phyloP scores from a whole-genome alignment of 2,113 vertebrate species.

The Platichthys stellatus region DNA sequence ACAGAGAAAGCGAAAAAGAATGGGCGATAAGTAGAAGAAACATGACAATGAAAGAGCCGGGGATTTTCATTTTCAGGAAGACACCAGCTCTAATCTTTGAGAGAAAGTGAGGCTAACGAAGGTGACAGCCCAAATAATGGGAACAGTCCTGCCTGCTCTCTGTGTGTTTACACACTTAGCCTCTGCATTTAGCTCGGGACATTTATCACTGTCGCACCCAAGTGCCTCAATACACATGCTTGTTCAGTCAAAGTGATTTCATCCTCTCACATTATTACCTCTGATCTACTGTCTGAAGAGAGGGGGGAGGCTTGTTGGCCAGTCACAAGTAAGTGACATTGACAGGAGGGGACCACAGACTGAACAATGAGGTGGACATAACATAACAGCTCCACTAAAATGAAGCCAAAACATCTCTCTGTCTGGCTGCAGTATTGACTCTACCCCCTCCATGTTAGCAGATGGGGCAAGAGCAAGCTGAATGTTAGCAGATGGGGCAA shows the following conservation, averaged over 20 bases:
- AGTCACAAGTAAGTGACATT: conserved; percentile 29
- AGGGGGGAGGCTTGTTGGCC: conserved; percentile 25
- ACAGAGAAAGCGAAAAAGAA: neutral
- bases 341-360: conserved; percentile 8
- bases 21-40: neutral
- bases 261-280: conserved; percentile 36
- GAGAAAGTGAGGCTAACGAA: conserved; percentile 15
- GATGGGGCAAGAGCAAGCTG: no score
- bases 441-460: no score
- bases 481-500: no score
- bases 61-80: neutral
- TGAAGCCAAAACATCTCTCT: neutral
- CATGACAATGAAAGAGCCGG: neutral
- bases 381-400: neutral
- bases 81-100: conserved; percentile 39
- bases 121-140: conserved; percentile 54
- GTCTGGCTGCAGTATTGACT: neutral
- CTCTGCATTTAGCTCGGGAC: conserved; percentile 31
- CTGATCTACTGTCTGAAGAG: conserved; percentile 44
- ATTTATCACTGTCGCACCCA: conserved; percentile 55
- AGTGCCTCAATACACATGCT: conserved; percentile 34
- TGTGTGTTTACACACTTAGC: conserved; percentile 54
- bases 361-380: neutral
- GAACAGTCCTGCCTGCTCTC: conserved; percentile 19
- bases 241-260: conserved; percentile 58